These are phyloP conservation scores for Pteronotus mesoamericanus DNA, from an alignment of 2,797 vertebrate species.

Conservation along the genomic window DNA sequence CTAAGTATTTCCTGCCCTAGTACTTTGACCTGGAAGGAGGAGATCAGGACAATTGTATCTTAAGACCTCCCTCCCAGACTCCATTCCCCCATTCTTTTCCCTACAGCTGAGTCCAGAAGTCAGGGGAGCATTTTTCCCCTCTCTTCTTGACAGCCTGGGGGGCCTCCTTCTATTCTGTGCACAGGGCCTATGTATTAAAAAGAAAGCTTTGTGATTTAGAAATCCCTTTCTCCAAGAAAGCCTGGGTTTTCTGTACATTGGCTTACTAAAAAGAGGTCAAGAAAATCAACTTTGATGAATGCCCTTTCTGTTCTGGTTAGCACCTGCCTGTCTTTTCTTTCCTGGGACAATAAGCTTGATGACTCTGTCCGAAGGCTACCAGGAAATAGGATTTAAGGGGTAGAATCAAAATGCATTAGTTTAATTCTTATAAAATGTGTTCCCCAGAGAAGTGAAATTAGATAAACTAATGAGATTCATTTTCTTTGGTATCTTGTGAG, in stretches of 20 bases:
- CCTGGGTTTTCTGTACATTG: background rate
- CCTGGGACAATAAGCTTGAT: constrained; percentile 32
- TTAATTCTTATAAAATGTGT: constrained; percentile 14
- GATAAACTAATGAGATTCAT: background rate
- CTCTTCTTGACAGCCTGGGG: background rate
- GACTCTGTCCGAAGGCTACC: constrained; percentile 23
- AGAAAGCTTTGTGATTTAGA: constrained; percentile 50
- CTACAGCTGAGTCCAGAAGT: background rate
- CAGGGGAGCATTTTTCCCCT: background rate
- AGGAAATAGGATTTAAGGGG: constrained; percentile 22
- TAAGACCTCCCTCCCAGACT: background rate
- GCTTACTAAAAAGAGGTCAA: constrained; percentile 42
- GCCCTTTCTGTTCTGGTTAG: background rate
- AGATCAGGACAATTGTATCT: background rate
- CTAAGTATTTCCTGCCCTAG: background rate
- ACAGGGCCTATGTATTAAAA: background rate
- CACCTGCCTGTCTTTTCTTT: constrained; percentile 41
- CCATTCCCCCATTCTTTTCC: background rate
- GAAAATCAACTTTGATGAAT: constrained; percentile 59
- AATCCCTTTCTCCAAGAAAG: constrained; percentile 35
- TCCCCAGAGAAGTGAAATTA: background rate
- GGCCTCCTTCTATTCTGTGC: background rate
- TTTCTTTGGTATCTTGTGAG: background rate
- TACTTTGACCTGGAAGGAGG: background rate
- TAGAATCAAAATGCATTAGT: background rate